Percentiles rank a stretch among this genome's conserved stretches.
These are phyloP conservation scores for Calcarius lapponicus DNA, from an alignment of 2,797 vertebrate genomes.

Conservation along the genomic window DNA sequence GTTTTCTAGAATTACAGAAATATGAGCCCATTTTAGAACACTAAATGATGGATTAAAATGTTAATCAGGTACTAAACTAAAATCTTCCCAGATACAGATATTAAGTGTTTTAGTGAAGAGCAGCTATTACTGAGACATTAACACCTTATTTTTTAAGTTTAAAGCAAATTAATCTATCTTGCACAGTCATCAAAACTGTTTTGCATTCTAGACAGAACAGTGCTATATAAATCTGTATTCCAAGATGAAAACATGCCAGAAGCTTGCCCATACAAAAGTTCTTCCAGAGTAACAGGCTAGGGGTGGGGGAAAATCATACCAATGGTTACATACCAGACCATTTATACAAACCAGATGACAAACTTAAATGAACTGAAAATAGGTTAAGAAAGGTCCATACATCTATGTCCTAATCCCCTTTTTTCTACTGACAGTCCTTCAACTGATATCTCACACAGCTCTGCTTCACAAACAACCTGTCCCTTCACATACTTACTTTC, in stretches of 20 bases:
- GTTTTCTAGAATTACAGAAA: not conserved
- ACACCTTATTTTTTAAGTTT: slow-evolving; percentile 29
- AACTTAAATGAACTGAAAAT: not conserved
- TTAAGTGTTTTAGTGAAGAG: not conserved
- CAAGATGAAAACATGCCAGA: slow-evolving; percentile 12
- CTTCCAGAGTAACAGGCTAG: not conserved
- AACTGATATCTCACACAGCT: rapidly evolving
- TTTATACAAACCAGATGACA: not conserved
- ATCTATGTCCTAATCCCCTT: not conserved
- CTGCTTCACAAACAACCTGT: not conserved
- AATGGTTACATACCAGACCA: not conserved
- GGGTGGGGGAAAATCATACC: not conserved
- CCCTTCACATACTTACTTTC: not conserved
- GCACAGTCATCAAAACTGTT: slow-evolving; percentile 22
- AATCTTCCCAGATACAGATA: not conserved
- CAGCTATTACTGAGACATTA: not conserved
- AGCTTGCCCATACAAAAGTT: not conserved
- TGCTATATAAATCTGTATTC: not conserved
- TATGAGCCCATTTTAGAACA: not conserved
- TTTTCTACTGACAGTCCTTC: not conserved
- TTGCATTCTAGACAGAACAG: not conserved
- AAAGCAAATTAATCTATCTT: not conserved
- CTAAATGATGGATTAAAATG: not conserved
- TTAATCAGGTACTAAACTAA: not conserved
- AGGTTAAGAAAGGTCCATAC: not conserved